Base-by-base conservation (phyloP, 2,888 invertebrate genomes). In the Buathra laborator region DNA sequence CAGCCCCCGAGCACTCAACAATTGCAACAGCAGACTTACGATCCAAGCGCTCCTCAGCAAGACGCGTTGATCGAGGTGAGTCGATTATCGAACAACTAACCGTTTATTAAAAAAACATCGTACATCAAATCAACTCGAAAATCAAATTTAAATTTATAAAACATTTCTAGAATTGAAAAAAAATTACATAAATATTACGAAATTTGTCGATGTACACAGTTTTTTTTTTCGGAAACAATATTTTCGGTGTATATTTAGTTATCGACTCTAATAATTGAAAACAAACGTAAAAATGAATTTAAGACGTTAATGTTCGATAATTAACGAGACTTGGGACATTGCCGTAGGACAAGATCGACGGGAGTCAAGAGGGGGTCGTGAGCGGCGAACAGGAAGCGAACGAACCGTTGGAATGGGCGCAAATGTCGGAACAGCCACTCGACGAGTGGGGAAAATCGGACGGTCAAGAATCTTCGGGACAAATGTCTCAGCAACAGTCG, bases 361-460 rank as follows among this genome's bases (percentile, higher is more conserved):
- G 91, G 62, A 90, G 76, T 67, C 91, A 89, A 78, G 91, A 91
- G 12, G 92, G 91, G 59, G 79, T 89, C 51, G 78, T 86, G 51
- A 75, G 83, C 32, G 89, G 85, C 29, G 91, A 85, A 10, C 82
- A 72, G 46, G 83, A 90, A 75, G 86, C 88, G 7, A 92, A 87
- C 67, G 92, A 91, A 56, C 59, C 90, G 5, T 86, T 90, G 4
- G 92, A 93, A 78, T 94, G 94, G 93, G 90, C 89, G 64, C 92
- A 93, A 82, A 89, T 91, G 87, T 86, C 90, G 3, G 94, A 94
- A 37, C 76, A 81, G 37, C 86, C 87, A 5, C 84, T 87, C 6
- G 90, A 89, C 9, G 94, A 93, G 84, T 92, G 94, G 92, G 92
- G 94, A 86, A 94, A 95, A 29, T 90, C 94, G 1, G 94, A 95